Conservation (phyloP, 37 sponge, comb jelly and placozoan genomes). For the Oscarella lobularis region DNA sequence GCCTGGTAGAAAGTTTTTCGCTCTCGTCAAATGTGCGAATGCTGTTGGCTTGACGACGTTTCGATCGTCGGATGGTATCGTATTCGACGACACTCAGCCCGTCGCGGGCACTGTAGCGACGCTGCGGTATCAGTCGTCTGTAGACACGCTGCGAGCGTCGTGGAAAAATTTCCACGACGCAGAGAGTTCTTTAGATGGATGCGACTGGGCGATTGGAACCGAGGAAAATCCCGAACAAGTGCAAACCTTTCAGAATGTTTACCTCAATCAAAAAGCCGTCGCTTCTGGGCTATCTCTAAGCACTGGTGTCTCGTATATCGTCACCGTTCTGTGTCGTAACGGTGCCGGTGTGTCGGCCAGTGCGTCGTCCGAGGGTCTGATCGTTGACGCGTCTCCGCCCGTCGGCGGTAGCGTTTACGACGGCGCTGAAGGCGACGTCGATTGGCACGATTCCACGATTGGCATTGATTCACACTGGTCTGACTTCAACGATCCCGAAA, state of each 20-base stretch:
- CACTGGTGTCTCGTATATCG: not conserved
- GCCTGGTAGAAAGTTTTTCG: too few species aligned
- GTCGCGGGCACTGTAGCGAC: slow-evolving; percentile 27
- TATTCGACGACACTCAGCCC: slow-evolving; percentile 57
- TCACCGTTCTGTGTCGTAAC: not conserved
- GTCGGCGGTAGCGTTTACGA: not conserved
- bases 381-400: not conserved
- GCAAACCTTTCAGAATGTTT: not conserved
- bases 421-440: not conserved
- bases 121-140: not conserved
- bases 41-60: slow-evolving; percentile 21
- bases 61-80: slow-evolving; percentile 49
- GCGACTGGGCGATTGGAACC: not conserved
- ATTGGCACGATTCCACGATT: not conserved
- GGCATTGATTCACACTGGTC: not conserved
- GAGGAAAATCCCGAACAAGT: not conserved
- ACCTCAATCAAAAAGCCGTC: not conserved
- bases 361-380: not conserved
- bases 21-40: too few species aligned
- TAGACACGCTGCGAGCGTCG: not conserved
- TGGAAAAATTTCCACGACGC: not conserved
- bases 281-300: not conserved
- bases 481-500: not conserved
- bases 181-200: not conserved
- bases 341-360: not conserved